Base-by-base conservation (phyloP, 1,140 invertebrate genomes). In the Neomicropteryx cornuta region DNA sequence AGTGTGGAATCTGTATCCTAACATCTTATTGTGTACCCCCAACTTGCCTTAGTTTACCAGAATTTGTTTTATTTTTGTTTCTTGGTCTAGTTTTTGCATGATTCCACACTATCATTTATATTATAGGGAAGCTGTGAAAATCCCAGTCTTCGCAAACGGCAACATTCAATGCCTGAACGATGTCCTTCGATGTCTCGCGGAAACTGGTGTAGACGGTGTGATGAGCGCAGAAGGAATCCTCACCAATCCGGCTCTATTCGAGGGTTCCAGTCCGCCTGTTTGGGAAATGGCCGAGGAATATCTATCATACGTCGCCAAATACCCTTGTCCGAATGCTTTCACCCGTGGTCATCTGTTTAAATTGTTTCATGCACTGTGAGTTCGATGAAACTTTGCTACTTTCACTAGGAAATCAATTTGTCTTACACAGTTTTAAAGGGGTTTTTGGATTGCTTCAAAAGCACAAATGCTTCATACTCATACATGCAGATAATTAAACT, bases 141-240 rank as follows among this genome's bases (percentile, higher is more conserved):
- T 99, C 50, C 95, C 96, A 17, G 86, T 99, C 41, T 80, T 98
- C 56, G 92, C 94, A 4, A 99, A 99, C 72, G 96, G 96, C 4
- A 99, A 99, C 55, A 94, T 99, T 45, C 87, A 97, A 56, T 88
- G 83, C 50, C 58, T 91, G 37, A 73, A 81, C 53, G 96, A 99
- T 73, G 78, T 94, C 0, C 58, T 87, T 27, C 69, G 77, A 33
- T 99, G 96, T 57, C 59, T 99, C 18, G 62, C 80, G 43, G 79
- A 79, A 44, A 98, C 93, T 2, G 84, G 83, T 11, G 90, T 83
- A 8, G 73, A 90, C 56, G 94, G 87, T 16, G 83, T 92, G 0
- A 91, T 92, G 87, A 79, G 78, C 56, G 83, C 85, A 45, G 95
- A 98, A 68, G 94, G 95, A 1, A 93, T 92, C 63, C 72, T 99